Base-by-base conservation (phyloP, 2,888 invertebrate species). In the Parnassius smintheus region DNA sequence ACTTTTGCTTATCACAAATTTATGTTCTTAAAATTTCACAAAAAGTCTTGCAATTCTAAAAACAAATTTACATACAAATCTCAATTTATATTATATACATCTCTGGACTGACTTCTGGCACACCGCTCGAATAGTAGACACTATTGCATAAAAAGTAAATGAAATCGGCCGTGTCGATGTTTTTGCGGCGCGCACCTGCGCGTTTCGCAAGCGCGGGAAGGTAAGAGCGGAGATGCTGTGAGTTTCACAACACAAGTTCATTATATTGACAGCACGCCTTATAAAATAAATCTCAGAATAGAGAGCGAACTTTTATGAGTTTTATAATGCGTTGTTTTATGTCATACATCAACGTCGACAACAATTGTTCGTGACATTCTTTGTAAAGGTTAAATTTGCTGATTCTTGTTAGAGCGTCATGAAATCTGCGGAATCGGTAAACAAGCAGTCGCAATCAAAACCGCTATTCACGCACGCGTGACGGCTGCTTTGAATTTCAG, bases 181-280 rank as follows among this genome's bases (percentile, higher is more conserved):
- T 89, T 90, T 88, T 88, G 88, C 87, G 81, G 82, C 83, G 90
- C 92, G 85, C 93, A 93, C 93, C 93, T 93, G 93, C 93, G 92
- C 83, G 91, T 91, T 91, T 91, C 90, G 91, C 91, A 91, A 91
- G 88, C 86, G 81, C 81, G 85, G 82, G 81, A 84, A 88, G 86
- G 91, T 91, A 91, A 89, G 88, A 91, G 88, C 83, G 82, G 86
- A 89, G 91, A 91, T 90, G 90, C 80, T 80, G 83, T 78, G 85
- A 13, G 49, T 91, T 91, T 90, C 91, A 86, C 88, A 90, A 91
- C 81, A 78, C 79, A 75, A 35, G 35, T 35, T 35, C 35, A 35
- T 35, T 35, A 35, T 35, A 35, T 7, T 35, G 35, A 35, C 35
- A 35, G 35, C 35, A 35, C 7, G 7, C 1, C 35, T 35, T 35